A percentile compares a stretch with the other conserved stretches of the same genome.
Conservation (phyloP, 2,797 vertebrate genomes). For the Paedocypris micromegethes region DNA sequence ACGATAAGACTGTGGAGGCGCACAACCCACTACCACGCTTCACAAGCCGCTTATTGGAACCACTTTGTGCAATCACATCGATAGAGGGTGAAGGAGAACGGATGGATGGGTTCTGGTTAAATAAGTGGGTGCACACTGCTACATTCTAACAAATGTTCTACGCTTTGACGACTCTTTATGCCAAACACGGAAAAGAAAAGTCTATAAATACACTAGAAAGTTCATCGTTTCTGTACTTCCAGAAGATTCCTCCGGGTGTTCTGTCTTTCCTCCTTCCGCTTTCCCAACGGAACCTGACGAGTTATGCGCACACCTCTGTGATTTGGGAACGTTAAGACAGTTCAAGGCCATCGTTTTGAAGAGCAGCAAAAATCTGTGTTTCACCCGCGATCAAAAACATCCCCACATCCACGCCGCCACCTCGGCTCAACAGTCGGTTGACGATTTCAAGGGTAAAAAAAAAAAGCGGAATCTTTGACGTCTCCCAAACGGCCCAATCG, state of each 20-base stretch:
- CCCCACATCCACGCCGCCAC: slow-evolving; percentile 64
- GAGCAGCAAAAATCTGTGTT: slow-evolving; percentile 80
- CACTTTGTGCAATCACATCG: slow-evolving; percentile 91
- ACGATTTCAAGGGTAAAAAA: slow-evolving; percentile 51
- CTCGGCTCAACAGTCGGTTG: slow-evolving; percentile 63
- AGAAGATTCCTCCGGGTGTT: slow-evolving; percentile 64
- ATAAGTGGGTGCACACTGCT: slow-evolving; percentile 78
- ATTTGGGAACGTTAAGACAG: slow-evolving; percentile 81
- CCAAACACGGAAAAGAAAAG: slow-evolving; percentile 64
- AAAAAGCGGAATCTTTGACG: slow-evolving; percentile 40
- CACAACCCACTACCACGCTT: slow-evolving; percentile 80
- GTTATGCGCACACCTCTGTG: slow-evolving; percentile 45
- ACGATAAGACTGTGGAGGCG: slow-evolving; percentile 73
- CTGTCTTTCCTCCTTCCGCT: not conserved
- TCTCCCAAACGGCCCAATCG: slow-evolving; percentile 54
- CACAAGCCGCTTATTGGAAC: slow-evolving; percentile 88
- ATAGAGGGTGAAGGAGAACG: slow-evolving; percentile 70
- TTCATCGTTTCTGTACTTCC: slow-evolving; percentile 74
- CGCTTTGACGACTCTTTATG: slow-evolving; percentile 65
- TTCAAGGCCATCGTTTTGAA: slow-evolving; percentile 81
- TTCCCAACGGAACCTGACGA: slow-evolving; percentile 48
- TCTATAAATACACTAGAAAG: slow-evolving; percentile 82
- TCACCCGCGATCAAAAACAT: slow-evolving; percentile 63
- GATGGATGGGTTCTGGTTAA: slow-evolving; percentile 78
- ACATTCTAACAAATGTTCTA: slow-evolving; percentile 83